Conservation (phyloP, 2,113 vertebrate species). For the Struthidea cinerea region DNA sequence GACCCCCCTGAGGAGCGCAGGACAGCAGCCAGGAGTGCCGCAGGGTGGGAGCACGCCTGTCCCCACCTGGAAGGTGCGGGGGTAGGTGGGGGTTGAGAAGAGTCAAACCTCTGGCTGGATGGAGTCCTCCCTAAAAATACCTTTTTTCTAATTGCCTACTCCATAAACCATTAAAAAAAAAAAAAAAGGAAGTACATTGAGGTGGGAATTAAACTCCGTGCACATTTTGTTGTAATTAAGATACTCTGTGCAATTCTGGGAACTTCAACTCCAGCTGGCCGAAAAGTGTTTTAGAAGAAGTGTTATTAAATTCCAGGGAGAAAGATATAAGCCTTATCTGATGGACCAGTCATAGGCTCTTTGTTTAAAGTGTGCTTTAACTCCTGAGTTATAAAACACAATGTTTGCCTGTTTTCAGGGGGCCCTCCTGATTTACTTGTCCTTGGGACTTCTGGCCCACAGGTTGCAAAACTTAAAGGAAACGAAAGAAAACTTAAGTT, state of each 20-base stretch:
- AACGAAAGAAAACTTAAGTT: background rate
- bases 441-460: background rate
- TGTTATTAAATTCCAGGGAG: constrained; percentile 8
- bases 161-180: rapidly evolving
- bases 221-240: background rate
- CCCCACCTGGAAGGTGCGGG: background rate
- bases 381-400: background rate
- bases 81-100: too few species aligned
- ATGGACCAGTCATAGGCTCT: background rate
- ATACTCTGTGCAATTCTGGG: background rate
- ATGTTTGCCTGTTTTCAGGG: background rate
- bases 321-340: constrained; percentile 31
- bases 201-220: background rate
- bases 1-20: rapidly evolving
- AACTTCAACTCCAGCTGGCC: background rate
- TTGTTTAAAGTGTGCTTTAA: constrained; percentile 27
- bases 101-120: background rate
- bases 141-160: background rate
- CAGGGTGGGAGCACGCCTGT: rapidly evolving
- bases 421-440: background rate
- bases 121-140: background rate
- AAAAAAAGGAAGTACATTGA: background rate
- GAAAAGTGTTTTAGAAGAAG: background rate
- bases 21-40: background rate
- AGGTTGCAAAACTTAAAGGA: background rate